These are phyloP conservation scores for Silurus asotus DNA, from an alignment of 2,113 vertebrate genomes.

Conservation along the genomic window DNA sequence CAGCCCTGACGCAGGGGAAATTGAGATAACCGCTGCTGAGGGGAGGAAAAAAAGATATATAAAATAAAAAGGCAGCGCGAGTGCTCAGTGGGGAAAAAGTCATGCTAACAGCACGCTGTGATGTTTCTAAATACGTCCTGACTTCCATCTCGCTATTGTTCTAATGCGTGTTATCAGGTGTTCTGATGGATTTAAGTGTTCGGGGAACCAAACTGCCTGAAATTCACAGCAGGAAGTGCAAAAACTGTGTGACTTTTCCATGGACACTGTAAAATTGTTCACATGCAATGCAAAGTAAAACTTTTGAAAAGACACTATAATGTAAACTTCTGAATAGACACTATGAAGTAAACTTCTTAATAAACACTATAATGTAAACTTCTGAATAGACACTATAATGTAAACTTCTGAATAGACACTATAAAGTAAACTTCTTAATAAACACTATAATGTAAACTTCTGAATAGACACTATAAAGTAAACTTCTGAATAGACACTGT, in stretches of 20 bases:
- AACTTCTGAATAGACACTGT: background rate
- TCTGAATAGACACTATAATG: background rate
- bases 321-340: background rate
- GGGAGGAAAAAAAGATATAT: background rate
- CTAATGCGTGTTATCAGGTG: constrained; percentile 50
- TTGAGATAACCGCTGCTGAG: constrained; percentile 35
- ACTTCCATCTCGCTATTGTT: constrained; percentile 18
- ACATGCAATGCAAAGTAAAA: no score
- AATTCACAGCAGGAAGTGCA: constrained; percentile 14
- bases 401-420: background rate
- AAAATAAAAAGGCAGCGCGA: background rate
- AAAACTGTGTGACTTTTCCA: background rate
- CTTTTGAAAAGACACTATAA: no score
- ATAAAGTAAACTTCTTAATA: background rate
- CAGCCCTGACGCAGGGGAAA: constrained; percentile 25
- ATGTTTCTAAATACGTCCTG: constrained; percentile 14
- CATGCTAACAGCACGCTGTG: constrained; percentile 46
- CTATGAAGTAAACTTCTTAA: background rate
- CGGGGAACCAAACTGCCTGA: constrained; percentile 20
- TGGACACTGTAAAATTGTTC: background rate
- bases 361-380: background rate
- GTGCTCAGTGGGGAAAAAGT: constrained; percentile 31
- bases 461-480: background rate
- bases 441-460: background rate
- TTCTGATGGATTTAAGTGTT: constrained; percentile 47